These are phyloP conservation scores for Eurytoma adleriae DNA, from an alignment of 2,888 invertebrate species.

Conservation along the genomic window DNA sequence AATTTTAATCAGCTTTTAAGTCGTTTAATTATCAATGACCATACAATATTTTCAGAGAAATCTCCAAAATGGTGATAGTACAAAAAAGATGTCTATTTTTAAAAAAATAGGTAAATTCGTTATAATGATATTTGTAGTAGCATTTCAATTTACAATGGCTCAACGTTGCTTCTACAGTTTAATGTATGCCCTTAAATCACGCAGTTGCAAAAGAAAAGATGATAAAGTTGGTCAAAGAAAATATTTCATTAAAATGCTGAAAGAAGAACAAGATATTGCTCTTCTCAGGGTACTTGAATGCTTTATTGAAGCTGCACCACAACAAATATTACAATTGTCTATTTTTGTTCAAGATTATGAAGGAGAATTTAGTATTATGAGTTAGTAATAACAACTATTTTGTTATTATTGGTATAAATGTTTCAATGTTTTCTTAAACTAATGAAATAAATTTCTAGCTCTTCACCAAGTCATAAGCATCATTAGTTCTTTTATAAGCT, in stretches of 20 bases:
- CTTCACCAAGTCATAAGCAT: conserved; percentile 85
- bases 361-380: conserved; percentile 76
- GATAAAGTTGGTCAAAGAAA: conserved; percentile 80
- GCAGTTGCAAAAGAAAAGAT: conserved; percentile 79
- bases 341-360: conserved; percentile 81
- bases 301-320: conserved; percentile 89
- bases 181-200: conserved; percentile 82
- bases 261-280: conserved; percentile 89
- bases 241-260: conserved; percentile 85
- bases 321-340: conserved; percentile 86
- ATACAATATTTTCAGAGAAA: conserved; percentile 59
- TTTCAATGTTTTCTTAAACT: conserved; percentile 44
- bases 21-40: not conserved
- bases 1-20: not conserved
- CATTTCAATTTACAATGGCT: conserved; percentile 86
- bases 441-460: conserved; percentile 71
- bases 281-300: conserved; percentile 87
- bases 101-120: conserved; percentile 52
- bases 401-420: conserved; percentile 56
- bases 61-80: conserved; percentile 30
- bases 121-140: conserved; percentile 69
- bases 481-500: conserved; percentile 87
- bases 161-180: conserved; percentile 81
- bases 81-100: conserved; percentile 52
- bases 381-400: conserved; percentile 71